Conservation (phyloP, 2,888 invertebrate species). For the Drosophila mimica region DNA sequence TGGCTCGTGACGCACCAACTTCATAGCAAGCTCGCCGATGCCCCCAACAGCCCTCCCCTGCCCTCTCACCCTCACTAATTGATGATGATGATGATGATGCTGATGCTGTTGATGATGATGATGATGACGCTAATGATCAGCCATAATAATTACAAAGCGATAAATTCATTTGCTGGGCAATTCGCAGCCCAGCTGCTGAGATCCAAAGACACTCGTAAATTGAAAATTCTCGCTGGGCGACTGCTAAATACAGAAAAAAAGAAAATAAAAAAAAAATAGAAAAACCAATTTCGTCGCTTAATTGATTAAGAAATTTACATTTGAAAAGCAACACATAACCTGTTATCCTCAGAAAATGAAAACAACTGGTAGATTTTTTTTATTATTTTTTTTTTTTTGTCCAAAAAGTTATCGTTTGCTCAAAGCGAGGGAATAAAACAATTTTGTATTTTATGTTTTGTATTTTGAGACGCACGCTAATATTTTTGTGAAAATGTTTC, state of each 20-base stretch:
- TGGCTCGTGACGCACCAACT: conserved; percentile 57
- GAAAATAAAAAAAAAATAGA: not conserved
- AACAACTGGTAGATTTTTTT: not conserved
- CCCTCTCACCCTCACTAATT: not conserved
- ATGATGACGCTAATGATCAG: conserved; percentile 62
- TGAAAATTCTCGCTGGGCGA: conserved; percentile 9
- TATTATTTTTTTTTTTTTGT: not conserved
- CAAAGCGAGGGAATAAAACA: not conserved
- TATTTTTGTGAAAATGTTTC: not conserved
- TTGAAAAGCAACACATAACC: not conserved
- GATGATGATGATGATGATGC: conserved; percentile 31
- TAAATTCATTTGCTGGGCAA: conserved; percentile 60
- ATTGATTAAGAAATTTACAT: conserved; percentile 1
- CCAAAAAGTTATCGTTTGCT: not conserved
- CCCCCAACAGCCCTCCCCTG: not conserved
- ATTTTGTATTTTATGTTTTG: not conserved
- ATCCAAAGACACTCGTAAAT: conserved; percentile 18
- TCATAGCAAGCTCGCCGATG: conserved; percentile 7
- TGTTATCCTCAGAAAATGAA: not conserved
- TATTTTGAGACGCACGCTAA: not conserved
- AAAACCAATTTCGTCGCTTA: conserved; percentile 10
- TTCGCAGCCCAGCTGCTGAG: conserved; percentile 9
- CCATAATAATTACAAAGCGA: conserved; percentile 64
- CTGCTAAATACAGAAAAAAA: conserved; percentile 13
- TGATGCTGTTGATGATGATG: conserved; percentile 43